A percentile compares a stretch with the other conserved stretches of the same genome.
Conservation (phyloP, 1,140 invertebrate genomes). For the Rhagoletis pomonella region DNA sequence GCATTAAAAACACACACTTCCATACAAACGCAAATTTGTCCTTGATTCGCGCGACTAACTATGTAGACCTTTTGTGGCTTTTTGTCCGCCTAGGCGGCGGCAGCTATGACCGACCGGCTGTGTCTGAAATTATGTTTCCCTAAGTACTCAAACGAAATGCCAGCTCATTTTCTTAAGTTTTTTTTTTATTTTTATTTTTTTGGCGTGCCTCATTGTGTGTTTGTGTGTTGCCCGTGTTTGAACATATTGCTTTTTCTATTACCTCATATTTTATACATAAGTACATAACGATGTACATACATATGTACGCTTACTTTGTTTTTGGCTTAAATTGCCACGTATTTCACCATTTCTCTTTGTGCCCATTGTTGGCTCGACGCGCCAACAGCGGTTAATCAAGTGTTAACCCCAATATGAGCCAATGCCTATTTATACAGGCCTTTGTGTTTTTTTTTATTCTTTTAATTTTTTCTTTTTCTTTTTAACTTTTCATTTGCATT, state of each 20-base stretch:
- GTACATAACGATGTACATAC: background rate
- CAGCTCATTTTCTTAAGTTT: conserved; percentile 34
- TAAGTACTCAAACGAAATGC: background rate
- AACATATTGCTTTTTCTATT: background rate
- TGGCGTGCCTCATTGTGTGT: no score
- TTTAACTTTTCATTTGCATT: background rate
- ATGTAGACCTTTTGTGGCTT: conserved; percentile 23
- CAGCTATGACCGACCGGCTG: background rate
- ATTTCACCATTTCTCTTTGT: background rate
- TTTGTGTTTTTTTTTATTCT: background rate
- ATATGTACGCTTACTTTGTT: no score
- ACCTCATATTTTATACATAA: background rate
- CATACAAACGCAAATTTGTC: background rate
- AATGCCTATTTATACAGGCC: background rate
- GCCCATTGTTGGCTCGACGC: background rate
- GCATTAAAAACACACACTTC: background rate
- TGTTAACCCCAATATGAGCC: conserved; percentile 32
- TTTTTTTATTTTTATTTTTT: no score
- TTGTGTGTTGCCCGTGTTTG: no score
- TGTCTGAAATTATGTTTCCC: background rate
- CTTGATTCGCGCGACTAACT: background rate
- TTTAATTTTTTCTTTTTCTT: background rate
- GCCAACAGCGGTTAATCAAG: conserved; percentile 11
- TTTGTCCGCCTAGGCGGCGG: conserved; percentile 1
- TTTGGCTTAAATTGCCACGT: background rate